phyloP scores from a whole-genome alignment of 1,140 invertebrate genomes.

The Subanguina moxae region DNA sequence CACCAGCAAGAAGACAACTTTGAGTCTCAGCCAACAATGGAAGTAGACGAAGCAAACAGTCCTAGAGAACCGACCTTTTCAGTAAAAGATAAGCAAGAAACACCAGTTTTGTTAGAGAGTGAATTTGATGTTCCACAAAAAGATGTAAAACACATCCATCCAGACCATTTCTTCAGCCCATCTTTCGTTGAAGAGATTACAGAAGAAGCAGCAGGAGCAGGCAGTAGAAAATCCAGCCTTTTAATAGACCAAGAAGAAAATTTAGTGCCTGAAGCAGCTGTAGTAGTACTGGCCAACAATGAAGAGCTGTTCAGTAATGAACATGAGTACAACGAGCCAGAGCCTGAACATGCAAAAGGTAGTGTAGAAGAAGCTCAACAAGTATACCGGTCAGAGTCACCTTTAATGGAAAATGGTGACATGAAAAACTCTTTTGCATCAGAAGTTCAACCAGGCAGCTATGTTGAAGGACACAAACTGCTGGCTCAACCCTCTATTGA shows the following conservation, averaged over 20 bases:
- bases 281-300: background rate
- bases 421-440: too few relatives aligned
- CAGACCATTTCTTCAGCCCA: background rate
- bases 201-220: background rate
- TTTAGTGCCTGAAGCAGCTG: background rate
- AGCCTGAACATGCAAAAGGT: background rate
- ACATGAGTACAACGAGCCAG: slow-evolving; percentile 1
- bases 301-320: background rate
- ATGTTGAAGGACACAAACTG: too few relatives aligned
- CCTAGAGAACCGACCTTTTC: too few relatives aligned
- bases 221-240: background rate
- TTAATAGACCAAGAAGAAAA: background rate
- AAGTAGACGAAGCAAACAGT: too few relatives aligned
- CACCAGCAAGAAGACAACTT: too few relatives aligned
- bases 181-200: background rate
- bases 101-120: too few relatives aligned
- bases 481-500: slow-evolving; percentile 34
- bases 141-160: background rate
- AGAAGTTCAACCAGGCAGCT: too few relatives aligned
- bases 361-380: background rate
- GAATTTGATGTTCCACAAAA: background rate
- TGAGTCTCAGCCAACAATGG: too few relatives aligned
- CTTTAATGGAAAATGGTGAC: too few relatives aligned
- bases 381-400: background rate
- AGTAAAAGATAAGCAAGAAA: too few relatives aligned